Evolutionary conservation across 1,140 invertebrate genomes (phyloP), one percentile per base, ranked within the genome.

Genomic region (Sarcophaga bullata): DNA sequence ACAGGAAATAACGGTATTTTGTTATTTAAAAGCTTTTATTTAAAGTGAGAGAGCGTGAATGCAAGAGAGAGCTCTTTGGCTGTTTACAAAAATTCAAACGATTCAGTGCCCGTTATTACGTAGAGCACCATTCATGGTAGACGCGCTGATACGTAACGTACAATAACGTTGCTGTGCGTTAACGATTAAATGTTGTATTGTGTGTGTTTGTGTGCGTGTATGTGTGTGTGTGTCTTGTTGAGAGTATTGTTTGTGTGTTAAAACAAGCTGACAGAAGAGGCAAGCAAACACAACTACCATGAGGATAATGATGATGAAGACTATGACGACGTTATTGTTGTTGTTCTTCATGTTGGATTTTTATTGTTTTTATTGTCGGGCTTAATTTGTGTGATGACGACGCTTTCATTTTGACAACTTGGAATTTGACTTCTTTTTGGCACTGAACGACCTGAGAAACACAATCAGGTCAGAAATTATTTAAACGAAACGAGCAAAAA

Each of bases 101-200:
- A 52, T 48, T 78, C 75, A 78, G 75, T 78, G 75, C 17, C 75
- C 75, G 75, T 78, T 78, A 78, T 78, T 52, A 78, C 75, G 75
- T 78, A 50, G 49, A 78, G 75, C 75, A 49, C 49, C 75, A 50
- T 50, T 49, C 10, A 50, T 78, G 75, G 17, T 19, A 50, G 75
- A 50, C 48, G 75, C 75, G 75, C 49, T 49, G 10, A 19, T 10
- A 50, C 62, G 37, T 72, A 19, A 15, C 58, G 25, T 37, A 37
- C 25, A 37, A 8, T 68, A 8, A 68, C 62, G 62, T 68, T 62
- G n/a, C 50, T 1, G 9, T 9, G 50, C 13, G 8, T 52, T 10
- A 52, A 52, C 6, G 13, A 10, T 10, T 52, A 52, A 52, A 52
- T 52, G 8, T 52, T 52, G n/a, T n/a, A 50, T 13, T 13, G 13